Evolutionary conservation across 1,140 invertebrate species (phyloP).

Genomic region (Cydia splendana): DNA sequence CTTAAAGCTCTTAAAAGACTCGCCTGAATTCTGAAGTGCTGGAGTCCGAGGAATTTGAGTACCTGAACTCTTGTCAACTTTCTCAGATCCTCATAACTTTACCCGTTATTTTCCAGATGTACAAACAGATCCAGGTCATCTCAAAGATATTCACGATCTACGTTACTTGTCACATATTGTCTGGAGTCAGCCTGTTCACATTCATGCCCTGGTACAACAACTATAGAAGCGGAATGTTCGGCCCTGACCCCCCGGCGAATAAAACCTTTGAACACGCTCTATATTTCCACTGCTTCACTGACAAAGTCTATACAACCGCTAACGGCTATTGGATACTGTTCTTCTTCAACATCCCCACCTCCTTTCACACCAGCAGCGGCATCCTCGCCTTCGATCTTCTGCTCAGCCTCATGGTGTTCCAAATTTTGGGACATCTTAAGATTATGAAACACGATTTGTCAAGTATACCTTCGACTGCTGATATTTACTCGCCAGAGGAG

Average conservation of each 20-base stretch:
- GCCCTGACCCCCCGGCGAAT: neutral
- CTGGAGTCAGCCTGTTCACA: slow-evolving; percentile 30
- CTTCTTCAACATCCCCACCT: slow-evolving; percentile 15
- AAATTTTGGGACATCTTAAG: slow-evolving; percentile 37
- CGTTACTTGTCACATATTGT: neutral
- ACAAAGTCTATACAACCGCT: slow-evolving; percentile 7
- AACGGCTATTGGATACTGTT: slow-evolving; percentile 20
- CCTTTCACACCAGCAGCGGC: neutral
- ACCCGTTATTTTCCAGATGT: slow-evolving; percentile 29
- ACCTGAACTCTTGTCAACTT: too few relatives aligned
- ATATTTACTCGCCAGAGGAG: too few relatives aligned
- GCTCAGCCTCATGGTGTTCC: slow-evolving; percentile 35
- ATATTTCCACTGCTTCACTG: slow-evolving; percentile 29
- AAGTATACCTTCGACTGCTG: too few relatives aligned
- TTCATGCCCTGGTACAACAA: slow-evolving; percentile 33
- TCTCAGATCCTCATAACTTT: too few relatives aligned
- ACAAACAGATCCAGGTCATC: slow-evolving; percentile 21
- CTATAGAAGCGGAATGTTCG: slow-evolving; percentile 19
- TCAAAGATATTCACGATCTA: slow-evolving; percentile 35
- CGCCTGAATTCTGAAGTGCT: too few relatives aligned
- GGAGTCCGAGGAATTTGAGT: too few relatives aligned
- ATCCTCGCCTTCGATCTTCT: slow-evolving; percentile 32
- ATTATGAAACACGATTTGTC: slow-evolving; percentile 33
- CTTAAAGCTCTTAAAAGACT: too few relatives aligned
- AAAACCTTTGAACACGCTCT: slow-evolving; percentile 26